Evolutionary conservation across 64 coral and sea anemone genomes (phyloP), one percentile per base, ranked within the genome.

Genomic region (Catalaphyllia jardinei): DNA sequence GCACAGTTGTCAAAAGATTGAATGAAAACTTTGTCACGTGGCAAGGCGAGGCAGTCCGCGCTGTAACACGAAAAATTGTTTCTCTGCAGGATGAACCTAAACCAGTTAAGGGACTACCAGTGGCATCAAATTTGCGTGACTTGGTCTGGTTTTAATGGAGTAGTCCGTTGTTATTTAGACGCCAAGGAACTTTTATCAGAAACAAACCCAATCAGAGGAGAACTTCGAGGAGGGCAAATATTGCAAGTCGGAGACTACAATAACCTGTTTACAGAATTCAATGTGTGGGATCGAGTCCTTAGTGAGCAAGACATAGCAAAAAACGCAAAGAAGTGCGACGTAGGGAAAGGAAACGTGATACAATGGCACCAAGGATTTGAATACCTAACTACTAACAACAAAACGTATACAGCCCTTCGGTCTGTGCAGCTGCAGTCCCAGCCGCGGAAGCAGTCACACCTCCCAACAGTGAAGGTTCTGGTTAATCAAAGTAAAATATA

Each of bases 211-310:
- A 10, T 4, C 7, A 76, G 74, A 50, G 74, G 74, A 18, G 74
- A 76, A 50, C 15, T 76, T 10, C 39, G 16, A 1, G 74, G 74
- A 76, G 74, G 33, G 35, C 1, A 1, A 42, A n/a, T 0, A 76
- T 18, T 76, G 38, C 0, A 4, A 8, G 2, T 76, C 22, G 74
- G 33, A 4, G 49, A 1, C 22, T 10, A 7, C 33, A 0, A 5
- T 0, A 16, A n/a, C 4, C 19, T 76, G 15, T 22, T n/a, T 0
- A 22, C 74, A 10, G 74, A 76, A 19, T 42, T 76, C 22, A 76
- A 76, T 49, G 16, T 76, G 74, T 76, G 74, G 74, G 39, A 76
- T 76, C 38, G 74, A 22, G 74, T 76, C 35, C 74, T 76, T 22
- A 76, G 7, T 76, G 74, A 76, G 22, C 16, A 76, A 50, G 74